Evolutionary conservation across 2,113 vertebrate species (phyloP).

Genomic region (Microtus pennsylvanicus): DNA sequence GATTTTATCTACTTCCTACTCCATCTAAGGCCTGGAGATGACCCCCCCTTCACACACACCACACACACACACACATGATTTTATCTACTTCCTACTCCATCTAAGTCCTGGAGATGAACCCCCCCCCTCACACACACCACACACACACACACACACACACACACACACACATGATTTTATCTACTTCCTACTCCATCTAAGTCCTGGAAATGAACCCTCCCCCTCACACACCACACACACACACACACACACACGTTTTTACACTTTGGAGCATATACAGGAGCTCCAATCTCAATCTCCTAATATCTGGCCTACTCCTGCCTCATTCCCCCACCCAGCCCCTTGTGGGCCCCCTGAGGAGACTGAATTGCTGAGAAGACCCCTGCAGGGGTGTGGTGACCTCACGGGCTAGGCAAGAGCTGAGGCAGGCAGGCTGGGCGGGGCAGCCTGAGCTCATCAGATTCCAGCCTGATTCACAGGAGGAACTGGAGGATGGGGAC

Average conservation of each 20-base stretch:
- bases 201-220: background rate
- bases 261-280: background rate
- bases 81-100: background rate
- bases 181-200: background rate
- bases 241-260: background rate
- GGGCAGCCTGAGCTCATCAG: constrained; percentile 81
- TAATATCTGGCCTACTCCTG: background rate
- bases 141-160: too few species aligned
- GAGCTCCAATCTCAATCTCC: background rate
- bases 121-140: background rate
- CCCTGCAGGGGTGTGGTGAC: background rate
- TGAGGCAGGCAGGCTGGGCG: constrained; percentile 58
- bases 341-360: background rate
- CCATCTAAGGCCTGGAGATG: background rate
- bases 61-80: background rate
- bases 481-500: constrained; percentile 25
- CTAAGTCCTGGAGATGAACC: background rate
- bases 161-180: background rate
- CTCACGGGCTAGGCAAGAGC: constrained; percentile 62
- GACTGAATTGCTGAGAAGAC: constrained; percentile 34
- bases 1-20: background rate
- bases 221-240: background rate
- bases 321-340: background rate
- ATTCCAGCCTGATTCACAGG: constrained; percentile 80
- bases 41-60: background rate